phyloP scores from a whole-genome alignment of 1,140 invertebrate genomes.

The Habropoda laboriosa region DNA sequence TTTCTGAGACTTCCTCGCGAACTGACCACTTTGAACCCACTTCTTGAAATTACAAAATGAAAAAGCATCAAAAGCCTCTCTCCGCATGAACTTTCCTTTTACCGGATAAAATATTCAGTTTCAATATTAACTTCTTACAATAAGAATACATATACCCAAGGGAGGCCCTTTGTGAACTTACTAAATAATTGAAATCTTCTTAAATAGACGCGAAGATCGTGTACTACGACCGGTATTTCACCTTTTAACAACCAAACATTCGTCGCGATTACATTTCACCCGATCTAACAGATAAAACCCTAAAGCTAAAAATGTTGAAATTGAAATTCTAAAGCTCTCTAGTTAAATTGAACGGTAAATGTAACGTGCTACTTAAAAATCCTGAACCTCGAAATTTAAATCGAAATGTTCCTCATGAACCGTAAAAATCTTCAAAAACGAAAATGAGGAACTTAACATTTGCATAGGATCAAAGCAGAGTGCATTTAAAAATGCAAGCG shows the following conservation, averaged over 20 bases:
- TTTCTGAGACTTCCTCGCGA: constrained; percentile 21
- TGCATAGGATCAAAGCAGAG: too few relatives aligned
- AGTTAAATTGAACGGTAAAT: too few relatives aligned
- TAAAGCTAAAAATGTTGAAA: too few relatives aligned
- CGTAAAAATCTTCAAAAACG: too few relatives aligned
- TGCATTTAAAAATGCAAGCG: too few relatives aligned
- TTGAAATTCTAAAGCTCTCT: too few relatives aligned
- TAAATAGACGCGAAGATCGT: neutral
- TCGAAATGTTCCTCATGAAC: too few relatives aligned
- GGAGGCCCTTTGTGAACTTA: neutral
- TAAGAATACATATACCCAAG: neutral
- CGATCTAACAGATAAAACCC: too few relatives aligned
- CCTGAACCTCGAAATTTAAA: too few relatives aligned
- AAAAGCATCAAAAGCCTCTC: constrained; percentile 9
- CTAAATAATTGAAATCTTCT: neutral
- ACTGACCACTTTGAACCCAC: constrained; percentile 40
- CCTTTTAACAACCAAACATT: neutral
- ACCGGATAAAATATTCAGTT: constrained; percentile 35
- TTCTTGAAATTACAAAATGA: constrained; percentile 48
- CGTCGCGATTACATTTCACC: neutral
- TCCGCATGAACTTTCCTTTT: constrained; percentile 33
- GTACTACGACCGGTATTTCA: too few relatives aligned
- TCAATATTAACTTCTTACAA: constrained; percentile 9
- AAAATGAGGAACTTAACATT: too few relatives aligned
- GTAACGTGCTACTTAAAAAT: too few relatives aligned